Percentiles rank a stretch among this genome's conserved stretches.
phyloP scores from a whole-genome alignment of 2,113 vertebrate genomes.

The Phyllostomus discolor region DNA sequence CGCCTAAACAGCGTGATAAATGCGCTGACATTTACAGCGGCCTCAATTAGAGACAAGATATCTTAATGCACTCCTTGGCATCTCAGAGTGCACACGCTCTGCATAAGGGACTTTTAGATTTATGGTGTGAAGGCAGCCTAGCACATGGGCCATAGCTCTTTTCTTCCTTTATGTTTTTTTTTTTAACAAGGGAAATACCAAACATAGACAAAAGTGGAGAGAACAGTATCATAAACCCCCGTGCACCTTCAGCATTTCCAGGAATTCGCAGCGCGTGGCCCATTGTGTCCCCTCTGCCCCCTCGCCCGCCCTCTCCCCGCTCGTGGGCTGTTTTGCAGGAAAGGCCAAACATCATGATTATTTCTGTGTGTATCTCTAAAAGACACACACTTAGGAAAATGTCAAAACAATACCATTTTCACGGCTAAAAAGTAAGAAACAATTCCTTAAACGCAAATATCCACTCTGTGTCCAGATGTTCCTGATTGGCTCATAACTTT shows the following conservation, averaged over 20 bases:
- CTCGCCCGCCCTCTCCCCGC: background rate
- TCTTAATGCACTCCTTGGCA: constrained; percentile 62
- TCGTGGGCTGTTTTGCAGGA: background rate
- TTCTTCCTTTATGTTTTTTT: background rate
- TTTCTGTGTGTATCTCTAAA: background rate
- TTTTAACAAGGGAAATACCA: background rate
- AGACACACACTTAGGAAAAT: background rate
- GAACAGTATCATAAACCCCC: background rate
- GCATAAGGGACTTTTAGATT: background rate
- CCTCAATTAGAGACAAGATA: constrained; percentile 29
- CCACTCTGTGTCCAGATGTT: background rate
- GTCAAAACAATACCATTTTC: background rate
- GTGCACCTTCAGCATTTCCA: background rate
- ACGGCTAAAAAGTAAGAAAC: background rate
- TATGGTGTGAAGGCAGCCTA: background rate
- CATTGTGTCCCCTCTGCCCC: background rate
- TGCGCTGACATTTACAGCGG: constrained; percentile 54
- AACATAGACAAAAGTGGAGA: background rate
- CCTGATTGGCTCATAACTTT: background rate
- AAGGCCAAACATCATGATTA: background rate
- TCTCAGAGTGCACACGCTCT: background rate
- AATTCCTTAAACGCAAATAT: background rate
- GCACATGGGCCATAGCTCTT: background rate
- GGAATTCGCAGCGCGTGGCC: background rate
- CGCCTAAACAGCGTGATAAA: constrained; percentile 38